phyloP scores from a whole-genome alignment of 2,888 invertebrate species.

The Arctia plantaginis region DNA sequence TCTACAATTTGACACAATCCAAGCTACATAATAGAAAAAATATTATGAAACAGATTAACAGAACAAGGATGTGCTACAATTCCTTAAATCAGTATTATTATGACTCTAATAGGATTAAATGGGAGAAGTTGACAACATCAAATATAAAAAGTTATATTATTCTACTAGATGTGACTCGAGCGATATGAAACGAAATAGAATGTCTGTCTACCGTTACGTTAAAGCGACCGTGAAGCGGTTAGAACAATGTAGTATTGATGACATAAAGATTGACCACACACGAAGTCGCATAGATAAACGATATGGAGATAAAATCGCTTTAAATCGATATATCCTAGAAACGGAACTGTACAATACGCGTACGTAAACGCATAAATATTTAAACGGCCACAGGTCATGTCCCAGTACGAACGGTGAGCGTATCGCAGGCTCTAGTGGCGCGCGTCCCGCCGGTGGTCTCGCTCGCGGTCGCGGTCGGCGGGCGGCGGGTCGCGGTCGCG shows the following conservation, averaged over 20 bases:
- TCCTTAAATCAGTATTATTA: neutral
- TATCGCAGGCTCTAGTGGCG: slow-evolving; percentile 33
- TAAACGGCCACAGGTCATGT: neutral
- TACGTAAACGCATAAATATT: neutral
- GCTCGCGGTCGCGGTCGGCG: slow-evolving; percentile 84
- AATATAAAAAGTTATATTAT: neutral
- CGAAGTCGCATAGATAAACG: neutral
- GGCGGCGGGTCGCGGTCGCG: slow-evolving; percentile 87
- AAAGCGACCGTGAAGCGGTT: neutral
- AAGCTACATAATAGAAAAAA: neutral
- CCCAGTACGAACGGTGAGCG: neutral
- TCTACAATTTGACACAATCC: slow-evolving; percentile 4
- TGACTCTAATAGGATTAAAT: neutral
- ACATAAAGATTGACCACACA: neutral
- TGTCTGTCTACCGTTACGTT: neutral
- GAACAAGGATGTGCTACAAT: neutral
- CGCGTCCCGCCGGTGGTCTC: slow-evolving; percentile 77
- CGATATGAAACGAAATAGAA: neutral
- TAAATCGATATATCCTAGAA: neutral
- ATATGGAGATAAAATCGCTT: neutral
- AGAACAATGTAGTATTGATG: neutral
- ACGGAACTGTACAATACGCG: neutral
- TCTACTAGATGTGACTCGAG: neutral
- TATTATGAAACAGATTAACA: neutral
- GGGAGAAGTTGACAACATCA: neutral